Percentiles rank a stretch among this genome's conserved stretches.
phyloP scores from a whole-genome alignment of 2,888 invertebrate species.

The Eucera pruinosa region DNA sequence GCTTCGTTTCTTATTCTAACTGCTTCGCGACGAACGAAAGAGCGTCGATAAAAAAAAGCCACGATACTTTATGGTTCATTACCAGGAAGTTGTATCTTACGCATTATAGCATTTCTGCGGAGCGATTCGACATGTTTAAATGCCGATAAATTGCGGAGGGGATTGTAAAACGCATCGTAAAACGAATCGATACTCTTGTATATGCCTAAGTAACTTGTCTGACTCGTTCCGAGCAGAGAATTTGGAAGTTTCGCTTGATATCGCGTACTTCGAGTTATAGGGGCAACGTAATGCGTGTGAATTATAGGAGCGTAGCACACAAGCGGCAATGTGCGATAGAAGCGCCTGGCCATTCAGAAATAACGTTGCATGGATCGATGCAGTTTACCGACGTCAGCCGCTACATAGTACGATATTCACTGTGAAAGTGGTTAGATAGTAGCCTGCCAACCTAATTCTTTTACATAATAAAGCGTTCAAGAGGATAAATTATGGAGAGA shows the following conservation, averaged over 20 bases:
- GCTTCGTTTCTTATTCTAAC: too few relatives aligned
- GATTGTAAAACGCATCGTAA: slow-evolving; percentile 7
- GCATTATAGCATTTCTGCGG: neutral
- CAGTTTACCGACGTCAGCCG: slow-evolving; percentile 33
- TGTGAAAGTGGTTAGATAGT: slow-evolving; percentile 5
- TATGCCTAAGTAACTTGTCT: too few relatives aligned
- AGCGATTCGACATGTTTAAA: slow-evolving; percentile 11
- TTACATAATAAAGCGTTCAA: neutral
- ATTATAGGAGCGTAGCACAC: too few relatives aligned
- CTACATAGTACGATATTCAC: slow-evolving; percentile 26
- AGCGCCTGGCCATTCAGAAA: slow-evolving; percentile 30
- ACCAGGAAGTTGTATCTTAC: neutral
- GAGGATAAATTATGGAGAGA: slow-evolving; percentile 1
- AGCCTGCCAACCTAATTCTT: slow-evolving; percentile 5
- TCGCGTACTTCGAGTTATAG: neutral
- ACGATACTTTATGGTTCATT: neutral
- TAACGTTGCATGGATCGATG: slow-evolving; percentile 45
- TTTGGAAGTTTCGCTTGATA: neutral
- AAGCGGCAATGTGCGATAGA: slow-evolving; percentile 13
- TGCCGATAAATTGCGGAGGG: slow-evolving; percentile 4
- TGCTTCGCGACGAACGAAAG: too few relatives aligned
- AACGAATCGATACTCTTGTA: neutral
- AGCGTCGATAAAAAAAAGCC: neutral
- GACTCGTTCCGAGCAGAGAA: neutral
- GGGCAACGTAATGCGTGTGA: neutral